These are phyloP conservation scores for Nephrotoma appendiculata DNA, from an alignment of 2,888 invertebrate genomes.

Conservation along the genomic window DNA sequence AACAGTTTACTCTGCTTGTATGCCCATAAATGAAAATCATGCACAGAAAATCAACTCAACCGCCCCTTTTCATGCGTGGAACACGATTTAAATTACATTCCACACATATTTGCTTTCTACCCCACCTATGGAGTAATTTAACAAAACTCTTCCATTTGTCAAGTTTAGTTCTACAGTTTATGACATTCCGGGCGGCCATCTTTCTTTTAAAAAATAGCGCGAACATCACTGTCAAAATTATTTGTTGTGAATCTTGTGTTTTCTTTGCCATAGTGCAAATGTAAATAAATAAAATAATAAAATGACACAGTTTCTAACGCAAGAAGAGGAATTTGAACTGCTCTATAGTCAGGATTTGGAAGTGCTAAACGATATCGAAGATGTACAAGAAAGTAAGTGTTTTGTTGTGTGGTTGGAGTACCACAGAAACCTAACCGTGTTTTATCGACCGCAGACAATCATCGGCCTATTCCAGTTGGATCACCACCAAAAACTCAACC, in stretches of 20 bases:
- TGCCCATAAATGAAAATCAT: too few relatives aligned
- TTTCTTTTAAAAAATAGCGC: background rate
- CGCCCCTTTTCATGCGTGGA: background rate
- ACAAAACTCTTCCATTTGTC: background rate
- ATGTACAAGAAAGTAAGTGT: slow-evolving; percentile 19
- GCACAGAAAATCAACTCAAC: too few relatives aligned
- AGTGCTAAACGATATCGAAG: slow-evolving; percentile 38
- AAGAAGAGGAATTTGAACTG: slow-evolving; percentile 51
- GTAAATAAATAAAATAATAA: background rate
- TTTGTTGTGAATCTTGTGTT: background rate
- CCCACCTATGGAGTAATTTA: background rate
- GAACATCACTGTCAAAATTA: background rate
- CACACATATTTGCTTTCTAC: background rate
- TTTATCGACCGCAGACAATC: background rate
- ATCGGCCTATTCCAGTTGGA: background rate
- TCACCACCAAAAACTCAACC: background rate
- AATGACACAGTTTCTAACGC: slow-evolving; percentile 30
- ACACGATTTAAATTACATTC: background rate
- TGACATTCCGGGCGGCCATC: background rate
- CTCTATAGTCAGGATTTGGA: slow-evolving; percentile 58
- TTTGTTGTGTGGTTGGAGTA: background rate
- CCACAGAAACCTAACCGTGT: background rate
- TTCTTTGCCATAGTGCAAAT: background rate
- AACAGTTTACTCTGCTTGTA: too few relatives aligned
- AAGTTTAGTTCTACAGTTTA: background rate